Evolutionary conservation across 2,888 invertebrate species (phyloP).

Genomic region (Acanthosepion lycidas): DNA sequence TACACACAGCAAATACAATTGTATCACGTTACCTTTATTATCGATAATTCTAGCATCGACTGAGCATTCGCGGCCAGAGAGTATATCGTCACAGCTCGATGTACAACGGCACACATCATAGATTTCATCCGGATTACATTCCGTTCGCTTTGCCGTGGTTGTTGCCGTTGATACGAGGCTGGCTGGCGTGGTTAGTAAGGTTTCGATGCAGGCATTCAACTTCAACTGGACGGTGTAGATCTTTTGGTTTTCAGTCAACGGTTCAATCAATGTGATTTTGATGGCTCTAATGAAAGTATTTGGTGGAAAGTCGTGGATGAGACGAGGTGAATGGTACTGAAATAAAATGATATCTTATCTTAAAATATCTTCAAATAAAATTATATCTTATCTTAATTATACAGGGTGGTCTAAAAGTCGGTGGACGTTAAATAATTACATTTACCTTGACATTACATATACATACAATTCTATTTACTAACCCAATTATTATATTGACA

Average conservation of each 20-base stretch:
- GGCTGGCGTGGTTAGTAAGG: neutral
- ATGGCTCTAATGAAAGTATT: conserved; percentile 2
- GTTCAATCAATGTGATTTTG: neutral
- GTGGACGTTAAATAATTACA: no score
- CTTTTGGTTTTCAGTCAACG: neutral
- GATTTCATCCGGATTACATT: conserved; percentile 48
- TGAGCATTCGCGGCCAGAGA: conserved; percentile 21
- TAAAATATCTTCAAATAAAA: no score
- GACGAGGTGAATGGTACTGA: neutral
- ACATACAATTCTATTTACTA: no score
- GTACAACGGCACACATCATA: conserved; percentile 49
- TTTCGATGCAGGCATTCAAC: conserved; percentile 34
- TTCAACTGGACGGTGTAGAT: conserved; percentile 39
- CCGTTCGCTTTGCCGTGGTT: conserved; percentile 47
- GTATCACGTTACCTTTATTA: neutral
- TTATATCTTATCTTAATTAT: no score
- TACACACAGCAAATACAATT: neutral
- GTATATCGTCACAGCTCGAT: conserved; percentile 49
- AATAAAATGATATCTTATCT: neutral
- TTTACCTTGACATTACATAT: no score
- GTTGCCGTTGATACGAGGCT: neutral
- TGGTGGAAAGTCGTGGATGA: neutral
- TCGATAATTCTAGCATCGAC: neutral
- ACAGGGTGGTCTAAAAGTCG: no score
- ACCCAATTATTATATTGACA: no score